These are phyloP conservation scores for Luperina testacea DNA, from an alignment of 2,888 invertebrate species.

Conservation along the genomic window DNA sequence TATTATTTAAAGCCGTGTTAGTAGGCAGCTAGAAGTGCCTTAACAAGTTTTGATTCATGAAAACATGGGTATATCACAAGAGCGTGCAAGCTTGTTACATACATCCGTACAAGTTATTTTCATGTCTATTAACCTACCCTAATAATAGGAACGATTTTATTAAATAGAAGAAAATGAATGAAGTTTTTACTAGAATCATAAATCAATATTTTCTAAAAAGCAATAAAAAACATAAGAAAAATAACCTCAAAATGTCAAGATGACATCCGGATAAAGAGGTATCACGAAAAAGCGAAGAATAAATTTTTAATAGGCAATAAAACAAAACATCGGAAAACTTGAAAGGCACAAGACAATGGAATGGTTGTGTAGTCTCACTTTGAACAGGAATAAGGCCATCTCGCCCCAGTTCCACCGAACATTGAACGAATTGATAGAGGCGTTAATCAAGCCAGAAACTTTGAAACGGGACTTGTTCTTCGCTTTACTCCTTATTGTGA, in stretches of 20 bases:
- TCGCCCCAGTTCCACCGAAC: constrained; percentile 69
- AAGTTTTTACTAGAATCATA: constrained; percentile 13
- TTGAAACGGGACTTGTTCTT: constrained; percentile 76
- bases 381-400: constrained; percentile 66
- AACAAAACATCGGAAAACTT: constrained; percentile 44
- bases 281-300: constrained; percentile 16
- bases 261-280: constrained; percentile 31
- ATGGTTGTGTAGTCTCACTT: constrained; percentile 58
- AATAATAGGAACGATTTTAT: background rate
- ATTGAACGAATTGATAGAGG: constrained; percentile 72
- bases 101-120: no score
- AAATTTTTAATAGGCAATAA: constrained; percentile 45
- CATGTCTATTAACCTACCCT: background rate
- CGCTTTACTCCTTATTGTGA: constrained; percentile 72
- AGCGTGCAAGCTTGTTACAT: background rate
- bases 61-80: background rate
- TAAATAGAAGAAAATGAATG: background rate
- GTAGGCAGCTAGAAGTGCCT: background rate
- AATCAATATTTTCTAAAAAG: constrained; percentile 9
- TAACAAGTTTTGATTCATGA: background rate
- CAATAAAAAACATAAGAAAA: constrained; percentile 6
- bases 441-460: constrained; percentile 76
- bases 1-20: background rate
- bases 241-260: constrained; percentile 33
- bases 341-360: constrained; percentile 66